Conservation (phyloP, 2,888 invertebrate genomes). For the Aricia artaxerxes region DNA sequence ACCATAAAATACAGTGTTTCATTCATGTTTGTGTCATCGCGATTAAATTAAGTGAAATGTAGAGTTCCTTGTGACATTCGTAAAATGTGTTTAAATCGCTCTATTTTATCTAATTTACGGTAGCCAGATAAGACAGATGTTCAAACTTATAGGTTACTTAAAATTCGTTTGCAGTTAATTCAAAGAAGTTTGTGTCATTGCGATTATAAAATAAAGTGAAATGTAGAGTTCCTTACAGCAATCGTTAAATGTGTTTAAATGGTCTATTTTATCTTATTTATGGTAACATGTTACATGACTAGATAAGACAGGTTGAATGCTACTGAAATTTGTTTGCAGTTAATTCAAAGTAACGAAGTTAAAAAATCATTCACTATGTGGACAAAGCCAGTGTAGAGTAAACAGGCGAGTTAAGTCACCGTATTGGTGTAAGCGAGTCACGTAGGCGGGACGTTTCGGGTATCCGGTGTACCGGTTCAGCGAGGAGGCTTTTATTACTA, state of each 20-base stretch:
- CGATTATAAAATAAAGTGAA: not conserved
- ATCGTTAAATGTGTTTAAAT: not conserved
- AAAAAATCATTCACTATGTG: not conserved
- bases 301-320: not conserved
- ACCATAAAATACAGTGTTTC: not conserved
- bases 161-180: not conserved
- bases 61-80: not conserved
- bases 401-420: conserved; percentile 9
- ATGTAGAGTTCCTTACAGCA: not conserved
- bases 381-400: not conserved
- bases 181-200: not conserved
- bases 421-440: conserved; percentile 20
- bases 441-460: conserved; percentile 24
- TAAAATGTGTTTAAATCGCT: not conserved
- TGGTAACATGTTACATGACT: not conserved
- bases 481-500: conserved; percentile 1
- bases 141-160: not conserved
- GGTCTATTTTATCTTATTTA: not conserved
- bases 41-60: not conserved
- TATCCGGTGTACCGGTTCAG: conserved; percentile 19
- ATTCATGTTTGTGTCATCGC: not conserved
- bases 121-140: not conserved
- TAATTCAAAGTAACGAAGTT: not conserved
- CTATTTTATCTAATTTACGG: not conserved
- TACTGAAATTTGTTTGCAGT: not conserved